Evolutionary conservation across 1,140 invertebrate genomes (phyloP), one percentile per base, ranked within the genome.

Genomic region (Drosophila sproati): DNA sequence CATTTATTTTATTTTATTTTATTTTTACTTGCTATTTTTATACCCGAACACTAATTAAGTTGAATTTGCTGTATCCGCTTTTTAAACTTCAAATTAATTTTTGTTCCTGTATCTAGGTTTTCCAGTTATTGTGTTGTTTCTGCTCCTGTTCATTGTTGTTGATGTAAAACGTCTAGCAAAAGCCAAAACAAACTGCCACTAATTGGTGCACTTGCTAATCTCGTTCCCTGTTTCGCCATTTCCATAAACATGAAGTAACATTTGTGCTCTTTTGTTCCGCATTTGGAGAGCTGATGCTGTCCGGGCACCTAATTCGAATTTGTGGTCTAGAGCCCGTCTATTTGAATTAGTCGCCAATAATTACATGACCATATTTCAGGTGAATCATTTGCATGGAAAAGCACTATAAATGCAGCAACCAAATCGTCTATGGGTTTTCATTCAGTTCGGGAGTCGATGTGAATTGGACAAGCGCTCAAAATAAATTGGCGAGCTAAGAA

Each of bases 291-390:
- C 20, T 20, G 12, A 50, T n/a, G 10, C 7, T 5, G 6, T 55
- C 37, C 37, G 5, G 5, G 45, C 31, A 43, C 32, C 51, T 48
- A 78, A 82, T 71, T 70, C 52, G 41, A 76, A 76, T 78, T 82
- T 67, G 52, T 82, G 80, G 80, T 68, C 31, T 41, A n/a, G 20
- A 51, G 51, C 8, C 39, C 20, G 54, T 63, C 50, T 43, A 69
- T 69, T 62, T 39, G 43, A 69, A 69, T 74, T 62, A 56, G 45
- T 54, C 43, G 57, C 29, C 64, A 37, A 69, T 69, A 68, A 74
- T 74, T 69, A 67, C 47, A 43, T 31, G 34, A 39, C 56, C 43
- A 69, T 68, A 60, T 59, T 51, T 41, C 20, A 20, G 20, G 20
- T 48, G 52, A 55, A 37, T 41, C 4, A 37, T 57, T 64, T 72